A percentile compares a stretch with the other conserved stretches of the same genome.
phyloP scores from a whole-genome alignment of 2,888 invertebrate genomes.

The Drosophila austrosaltans region DNA sequence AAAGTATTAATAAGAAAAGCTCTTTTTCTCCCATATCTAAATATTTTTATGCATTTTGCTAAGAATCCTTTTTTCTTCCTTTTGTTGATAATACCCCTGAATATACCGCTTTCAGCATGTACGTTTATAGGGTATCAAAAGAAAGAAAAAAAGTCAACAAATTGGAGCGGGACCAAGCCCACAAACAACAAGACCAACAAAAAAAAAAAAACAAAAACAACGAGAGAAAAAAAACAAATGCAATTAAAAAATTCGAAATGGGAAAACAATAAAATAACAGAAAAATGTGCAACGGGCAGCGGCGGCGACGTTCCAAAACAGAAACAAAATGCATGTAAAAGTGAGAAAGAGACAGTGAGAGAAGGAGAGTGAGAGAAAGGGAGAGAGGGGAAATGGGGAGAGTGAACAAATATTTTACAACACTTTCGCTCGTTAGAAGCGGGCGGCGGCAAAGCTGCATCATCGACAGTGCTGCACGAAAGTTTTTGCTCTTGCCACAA shows the following conservation, averaged over 20 bases:
- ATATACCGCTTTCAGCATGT: no score
- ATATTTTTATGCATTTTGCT: no score
- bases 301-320: conserved; percentile 40
- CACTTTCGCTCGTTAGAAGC: conserved; percentile 80
- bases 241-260: conserved; percentile 52
- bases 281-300: conserved; percentile 53
- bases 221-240: conserved; percentile 38
- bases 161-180: conserved; percentile 78
- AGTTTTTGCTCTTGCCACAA: conserved; percentile 18
- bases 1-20: no score
- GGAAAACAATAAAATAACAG: conserved; percentile 67
- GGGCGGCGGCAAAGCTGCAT: conserved; percentile 50
- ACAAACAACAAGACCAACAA: conserved; percentile 39
- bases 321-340: conserved; percentile 36
- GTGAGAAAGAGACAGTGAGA: conserved; percentile 13
- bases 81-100: background rate
- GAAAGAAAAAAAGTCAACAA: conserved; percentile 62
- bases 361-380: conserved; percentile 4
- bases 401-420: conserved; percentile 68
- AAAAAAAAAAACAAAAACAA: conserved; percentile 2
- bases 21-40: no score
- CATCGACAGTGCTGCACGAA: conserved; percentile 47
- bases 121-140: background rate
- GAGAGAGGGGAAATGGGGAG: conserved; percentile 8
- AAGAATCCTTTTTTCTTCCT: background rate